phyloP scores from a whole-genome alignment of 2,888 invertebrate species.

The Gastracanthus pulcherrimus region DNA sequence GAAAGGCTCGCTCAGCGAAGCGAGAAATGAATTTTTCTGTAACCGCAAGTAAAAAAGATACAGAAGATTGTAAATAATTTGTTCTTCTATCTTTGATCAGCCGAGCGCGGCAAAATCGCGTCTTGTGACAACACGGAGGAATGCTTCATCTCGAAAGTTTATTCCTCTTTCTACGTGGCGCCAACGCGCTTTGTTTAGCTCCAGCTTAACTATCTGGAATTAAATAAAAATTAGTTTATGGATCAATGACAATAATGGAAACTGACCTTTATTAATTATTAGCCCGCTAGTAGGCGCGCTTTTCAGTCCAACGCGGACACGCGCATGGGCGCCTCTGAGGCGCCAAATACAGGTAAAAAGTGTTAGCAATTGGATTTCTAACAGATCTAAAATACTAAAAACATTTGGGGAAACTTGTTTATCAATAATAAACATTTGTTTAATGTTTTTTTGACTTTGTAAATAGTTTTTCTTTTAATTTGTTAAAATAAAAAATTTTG shows the following conservation, averaged over 20 bases:
- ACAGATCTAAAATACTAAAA: too few relatives aligned
- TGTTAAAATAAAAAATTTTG: background rate
- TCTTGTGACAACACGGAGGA: conserved; percentile 11
- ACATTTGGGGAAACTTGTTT: too few relatives aligned
- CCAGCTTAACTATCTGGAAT: background rate
- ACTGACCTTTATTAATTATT: background rate
- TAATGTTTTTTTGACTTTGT: too few relatives aligned
- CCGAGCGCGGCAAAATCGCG: background rate
- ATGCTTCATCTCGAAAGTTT: conserved; percentile 23
- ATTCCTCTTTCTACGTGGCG: too few relatives aligned
- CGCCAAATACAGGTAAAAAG: too few relatives aligned
- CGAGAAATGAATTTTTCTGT: conserved; percentile 53
- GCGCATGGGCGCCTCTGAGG: too few relatives aligned
- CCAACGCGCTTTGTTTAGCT: background rate
- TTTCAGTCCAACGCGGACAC: too few relatives aligned
- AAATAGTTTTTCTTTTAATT: too few relatives aligned
- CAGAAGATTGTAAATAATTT: conserved; percentile 31
- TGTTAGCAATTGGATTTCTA: too few relatives aligned
- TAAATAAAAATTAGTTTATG: background rate
- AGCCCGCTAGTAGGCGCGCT: background rate
- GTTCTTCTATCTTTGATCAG: conserved; percentile 17
- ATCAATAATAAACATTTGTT: too few relatives aligned
- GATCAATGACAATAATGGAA: background rate
- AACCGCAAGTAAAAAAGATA: background rate
- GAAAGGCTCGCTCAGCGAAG: conserved; percentile 51